phyloP scores from a whole-genome alignment of 2,113 vertebrate genomes.

The Caranx ignobilis region DNA sequence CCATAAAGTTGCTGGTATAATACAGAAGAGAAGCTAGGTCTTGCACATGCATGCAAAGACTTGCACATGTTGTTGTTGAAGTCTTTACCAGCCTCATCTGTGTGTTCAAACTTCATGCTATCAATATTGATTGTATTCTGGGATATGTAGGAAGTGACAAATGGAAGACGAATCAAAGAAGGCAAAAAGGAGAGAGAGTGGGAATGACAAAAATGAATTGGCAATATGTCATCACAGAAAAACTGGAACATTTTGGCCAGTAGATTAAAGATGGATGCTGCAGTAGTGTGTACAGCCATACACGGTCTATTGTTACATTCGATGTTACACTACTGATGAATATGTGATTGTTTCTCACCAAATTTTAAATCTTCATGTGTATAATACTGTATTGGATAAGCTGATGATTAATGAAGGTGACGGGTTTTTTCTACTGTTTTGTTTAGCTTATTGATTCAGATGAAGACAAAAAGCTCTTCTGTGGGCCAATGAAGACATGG shows the following conservation, averaged over 20 bases:
- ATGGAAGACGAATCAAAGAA: not conserved
- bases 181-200: no score
- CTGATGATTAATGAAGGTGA: conserved; percentile 59
- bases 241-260: not conserved
- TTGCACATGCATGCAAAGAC: not conserved
- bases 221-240: not conserved
- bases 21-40: not conserved
- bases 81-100: not conserved
- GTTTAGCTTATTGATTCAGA: conserved; percentile 20
- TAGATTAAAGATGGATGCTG: not conserved
- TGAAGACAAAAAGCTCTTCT: conserved; percentile 36
- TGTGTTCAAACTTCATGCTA: not conserved
- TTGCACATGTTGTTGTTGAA: conserved; percentile 15
- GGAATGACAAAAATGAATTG: not conserved
- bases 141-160: conserved; percentile 1
- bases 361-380: conserved; percentile 9
- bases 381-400: conserved; percentile 22
- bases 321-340: conserved; percentile 26
- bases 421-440: conserved; percentile 36
- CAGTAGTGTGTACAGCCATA: not conserved
- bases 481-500: conserved; percentile 50
- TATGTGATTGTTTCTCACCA: not conserved
- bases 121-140: not conserved
- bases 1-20: not conserved
- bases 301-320: not conserved